phyloP scores from a whole-genome alignment of 1,140 invertebrate genomes.

The Ooceraea biroi region DNA sequence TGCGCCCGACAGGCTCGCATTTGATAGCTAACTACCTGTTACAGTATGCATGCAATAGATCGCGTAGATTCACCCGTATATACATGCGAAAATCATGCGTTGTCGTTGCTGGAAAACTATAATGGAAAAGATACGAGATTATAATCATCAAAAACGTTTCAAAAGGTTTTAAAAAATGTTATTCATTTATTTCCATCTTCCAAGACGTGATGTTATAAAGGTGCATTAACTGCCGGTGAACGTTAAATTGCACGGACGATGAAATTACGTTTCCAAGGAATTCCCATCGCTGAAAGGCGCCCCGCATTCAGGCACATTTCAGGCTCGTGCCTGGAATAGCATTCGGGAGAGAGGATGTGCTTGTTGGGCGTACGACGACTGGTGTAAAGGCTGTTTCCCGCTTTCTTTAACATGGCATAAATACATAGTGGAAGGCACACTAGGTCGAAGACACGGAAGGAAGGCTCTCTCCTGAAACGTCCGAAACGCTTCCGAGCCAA shows the following conservation, averaged over 20 bases:
- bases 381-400: background rate
- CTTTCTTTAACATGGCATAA: constrained; percentile 32
- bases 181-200: background rate
- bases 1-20: background rate
- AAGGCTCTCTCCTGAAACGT: constrained; percentile 25
- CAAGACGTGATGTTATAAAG: background rate
- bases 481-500: constrained; percentile 33
- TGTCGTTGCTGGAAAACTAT: background rate
- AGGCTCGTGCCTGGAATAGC: background rate
- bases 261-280: constrained; percentile 18
- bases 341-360: background rate
- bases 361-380: background rate
- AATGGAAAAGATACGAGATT: background rate
- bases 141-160: background rate
- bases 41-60: no score
- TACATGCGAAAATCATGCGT: background rate
- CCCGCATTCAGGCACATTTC: background rate
- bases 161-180: background rate
- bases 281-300: background rate
- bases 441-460: background rate
- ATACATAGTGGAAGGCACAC: constrained; percentile 13
- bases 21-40: background rate
- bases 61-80: no score
- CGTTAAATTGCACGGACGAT: background rate
- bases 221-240: background rate